Conservation (phyloP, 2,888 invertebrate species). For the Hybos culiciformis region DNA sequence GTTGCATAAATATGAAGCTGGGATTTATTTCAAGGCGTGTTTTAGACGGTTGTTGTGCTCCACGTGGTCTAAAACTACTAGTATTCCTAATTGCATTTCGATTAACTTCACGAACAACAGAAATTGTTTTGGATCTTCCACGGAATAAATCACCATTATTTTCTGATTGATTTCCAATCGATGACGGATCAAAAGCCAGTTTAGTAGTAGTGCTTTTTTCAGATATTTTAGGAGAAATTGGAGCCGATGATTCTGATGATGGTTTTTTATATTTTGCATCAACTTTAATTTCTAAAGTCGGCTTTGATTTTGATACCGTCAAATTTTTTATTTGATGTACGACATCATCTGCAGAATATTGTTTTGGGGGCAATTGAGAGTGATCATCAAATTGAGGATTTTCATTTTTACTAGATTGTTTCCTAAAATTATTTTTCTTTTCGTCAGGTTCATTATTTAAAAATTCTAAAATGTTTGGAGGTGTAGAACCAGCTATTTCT, state of each 20-base stretch:
- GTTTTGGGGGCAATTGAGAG: slow-evolving; percentile 27
- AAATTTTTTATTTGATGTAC: slow-evolving; percentile 20
- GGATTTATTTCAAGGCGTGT: slow-evolving; percentile 70
- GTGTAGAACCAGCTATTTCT: slow-evolving; percentile 67
- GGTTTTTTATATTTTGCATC: slow-evolving; percentile 36
- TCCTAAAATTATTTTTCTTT: neutral
- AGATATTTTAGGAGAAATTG: slow-evolving; percentile 38
- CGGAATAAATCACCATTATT: slow-evolving; percentile 39
- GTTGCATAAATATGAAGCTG: slow-evolving; percentile 81
- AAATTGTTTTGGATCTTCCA: slow-evolving; percentile 62
- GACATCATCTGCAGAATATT: slow-evolving; percentile 34
- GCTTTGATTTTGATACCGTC: slow-evolving; percentile 27
- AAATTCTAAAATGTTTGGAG: slow-evolving; percentile 41
- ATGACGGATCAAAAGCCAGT: slow-evolving; percentile 15
- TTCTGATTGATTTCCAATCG: too few species aligned
- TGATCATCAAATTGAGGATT: slow-evolving; percentile 7
- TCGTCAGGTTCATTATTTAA: slow-evolving; percentile 16
- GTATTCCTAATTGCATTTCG: slow-evolving; percentile 17
- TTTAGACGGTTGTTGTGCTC: slow-evolving; percentile 32
- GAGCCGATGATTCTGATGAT: slow-evolving; percentile 51
- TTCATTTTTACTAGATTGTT: neutral
- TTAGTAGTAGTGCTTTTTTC: slow-evolving; percentile 21
- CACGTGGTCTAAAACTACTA: slow-evolving; percentile 20
- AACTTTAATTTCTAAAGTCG: slow-evolving; percentile 25
- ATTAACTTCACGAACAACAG: slow-evolving; percentile 44